These are phyloP conservation scores for Schizotus pectinicornis DNA, from an alignment of 2,888 invertebrate species.

Conservation along the genomic window DNA sequence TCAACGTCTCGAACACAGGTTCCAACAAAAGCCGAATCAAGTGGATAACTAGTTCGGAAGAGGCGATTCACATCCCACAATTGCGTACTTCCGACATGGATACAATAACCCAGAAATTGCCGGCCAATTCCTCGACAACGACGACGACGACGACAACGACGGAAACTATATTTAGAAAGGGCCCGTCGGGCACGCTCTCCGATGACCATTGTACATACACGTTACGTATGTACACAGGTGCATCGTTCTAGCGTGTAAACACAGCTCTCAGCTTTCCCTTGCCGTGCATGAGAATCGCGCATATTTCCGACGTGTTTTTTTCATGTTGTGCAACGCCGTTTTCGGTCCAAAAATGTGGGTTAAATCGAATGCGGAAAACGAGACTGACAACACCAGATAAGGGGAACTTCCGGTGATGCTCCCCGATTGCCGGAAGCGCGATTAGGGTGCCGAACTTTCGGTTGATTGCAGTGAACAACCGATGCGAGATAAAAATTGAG, in stretches of 20 bases:
- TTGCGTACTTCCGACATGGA: constrained; percentile 26
- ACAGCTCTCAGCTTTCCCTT: constrained; percentile 40
- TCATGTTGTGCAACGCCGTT: constrained; percentile 23
- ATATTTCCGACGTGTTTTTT: constrained; percentile 15
- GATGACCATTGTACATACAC: background rate
- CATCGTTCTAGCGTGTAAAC: constrained; percentile 43
- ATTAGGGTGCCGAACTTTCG: too few relatives aligned
- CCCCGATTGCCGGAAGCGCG: too few relatives aligned
- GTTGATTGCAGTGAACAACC: background rate
- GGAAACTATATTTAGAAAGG: constrained; percentile 8
- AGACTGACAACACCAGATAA: constrained; percentile 2
- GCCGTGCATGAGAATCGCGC: constrained; percentile 35
- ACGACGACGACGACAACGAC: background rate
- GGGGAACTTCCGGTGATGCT: constrained; percentile 11
- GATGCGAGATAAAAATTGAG: background rate
- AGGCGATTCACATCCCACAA: constrained; percentile 21
- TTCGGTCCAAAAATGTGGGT: constrained; percentile 3
- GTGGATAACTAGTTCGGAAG: constrained; percentile 31
- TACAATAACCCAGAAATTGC: constrained; percentile 6
- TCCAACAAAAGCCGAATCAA: constrained; percentile 25
- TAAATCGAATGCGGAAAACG: constrained; percentile 16
- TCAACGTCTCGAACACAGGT: constrained; percentile 11
- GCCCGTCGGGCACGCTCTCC: constrained; percentile 20
- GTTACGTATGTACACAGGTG: constrained; percentile 21
- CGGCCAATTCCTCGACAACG: too few relatives aligned